These are phyloP conservation scores for Pararge aegeria DNA, from an alignment of 1,140 invertebrate species.

Conservation along the genomic window DNA sequence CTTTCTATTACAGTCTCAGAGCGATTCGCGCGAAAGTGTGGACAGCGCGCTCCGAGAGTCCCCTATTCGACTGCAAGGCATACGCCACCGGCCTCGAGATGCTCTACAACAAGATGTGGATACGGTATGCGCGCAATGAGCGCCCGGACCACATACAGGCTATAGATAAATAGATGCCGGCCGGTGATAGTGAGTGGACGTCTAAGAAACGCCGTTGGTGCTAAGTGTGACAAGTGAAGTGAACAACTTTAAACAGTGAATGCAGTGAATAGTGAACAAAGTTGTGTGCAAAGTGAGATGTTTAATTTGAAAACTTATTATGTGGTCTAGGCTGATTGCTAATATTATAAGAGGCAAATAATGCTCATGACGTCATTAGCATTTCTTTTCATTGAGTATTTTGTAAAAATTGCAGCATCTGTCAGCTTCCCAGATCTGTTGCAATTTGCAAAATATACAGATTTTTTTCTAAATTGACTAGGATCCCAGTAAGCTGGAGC, in stretches of 20 bases:
- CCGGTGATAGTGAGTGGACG: slow-evolving; percentile 22
- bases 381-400: too few species aligned
- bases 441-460: too few species aligned
- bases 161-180: slow-evolving; percentile 65
- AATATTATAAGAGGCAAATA: too few species aligned
- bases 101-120: slow-evolving; percentile 94
- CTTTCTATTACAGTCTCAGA: slow-evolving; percentile 86
- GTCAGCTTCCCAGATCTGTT: too few species aligned
- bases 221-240: slow-evolving; percentile 31
- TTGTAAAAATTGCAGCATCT: too few species aligned
- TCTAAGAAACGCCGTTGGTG: slow-evolving; percentile 40
- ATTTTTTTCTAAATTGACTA: too few species aligned
- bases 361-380: too few species aligned
- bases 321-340: too few species aligned
- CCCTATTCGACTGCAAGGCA: slow-evolving; percentile 95
- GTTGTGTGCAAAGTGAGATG: not conserved
- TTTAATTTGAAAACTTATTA: too few species aligned
- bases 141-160: slow-evolving; percentile 90
- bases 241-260: too few species aligned
- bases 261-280: too few species aligned
- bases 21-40: slow-evolving; percentile 96
- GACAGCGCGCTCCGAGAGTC: slow-evolving; percentile 93
- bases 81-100: slow-evolving; percentile 95
- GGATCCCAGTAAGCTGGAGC: too few species aligned
- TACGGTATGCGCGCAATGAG: slow-evolving; percentile 85